Evolutionary conservation across 2,888 invertebrate species (phyloP).

Genomic region (Podabrus alpinus): DNA sequence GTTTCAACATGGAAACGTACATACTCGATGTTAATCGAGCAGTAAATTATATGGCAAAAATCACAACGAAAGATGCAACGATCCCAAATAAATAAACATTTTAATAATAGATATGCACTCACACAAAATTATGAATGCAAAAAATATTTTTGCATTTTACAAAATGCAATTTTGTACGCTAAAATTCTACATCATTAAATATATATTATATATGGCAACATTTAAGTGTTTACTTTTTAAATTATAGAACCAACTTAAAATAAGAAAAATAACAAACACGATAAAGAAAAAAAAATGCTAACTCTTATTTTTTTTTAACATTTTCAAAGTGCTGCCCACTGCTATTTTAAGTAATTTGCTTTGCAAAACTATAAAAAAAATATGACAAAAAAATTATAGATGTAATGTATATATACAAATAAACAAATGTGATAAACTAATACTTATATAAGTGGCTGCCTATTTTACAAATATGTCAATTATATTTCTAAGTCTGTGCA

Average conservation of each 20-base stretch:
- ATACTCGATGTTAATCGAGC: not conserved
- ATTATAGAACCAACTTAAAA: not conserved
- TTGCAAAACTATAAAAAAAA: constrained; percentile 16
- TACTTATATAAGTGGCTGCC: constrained; percentile 23
- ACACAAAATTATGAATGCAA: not conserved
- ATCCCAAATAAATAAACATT: constrained; percentile 17
- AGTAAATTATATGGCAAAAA: constrained; percentile 13
- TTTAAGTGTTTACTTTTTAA: not conserved
- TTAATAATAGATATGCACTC: not conserved
- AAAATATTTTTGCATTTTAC: constrained; percentile 1
- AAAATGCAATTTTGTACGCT: constrained; percentile 8
- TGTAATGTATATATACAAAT: constrained; percentile 1
- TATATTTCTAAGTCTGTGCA: constrained; percentile 18
- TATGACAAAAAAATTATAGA: constrained; percentile 5
- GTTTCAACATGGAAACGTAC: not conserved
- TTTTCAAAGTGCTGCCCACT: constrained; percentile 13
- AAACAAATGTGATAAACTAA: constrained; percentile 18
- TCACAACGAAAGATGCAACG: constrained; percentile 23
- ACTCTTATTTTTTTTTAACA: constrained; percentile 9
- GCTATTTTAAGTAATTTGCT: constrained; percentile 9
- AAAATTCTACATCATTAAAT: not conserved
- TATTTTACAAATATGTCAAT: constrained; percentile 12
- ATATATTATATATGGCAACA: constrained; percentile 6
- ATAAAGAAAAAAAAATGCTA: not conserved
- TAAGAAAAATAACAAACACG: not conserved